Percentiles rank a stretch among this genome's conserved stretches.
Conservation (phyloP, 1,140 invertebrate species). For the Drosophila simulans region DNA sequence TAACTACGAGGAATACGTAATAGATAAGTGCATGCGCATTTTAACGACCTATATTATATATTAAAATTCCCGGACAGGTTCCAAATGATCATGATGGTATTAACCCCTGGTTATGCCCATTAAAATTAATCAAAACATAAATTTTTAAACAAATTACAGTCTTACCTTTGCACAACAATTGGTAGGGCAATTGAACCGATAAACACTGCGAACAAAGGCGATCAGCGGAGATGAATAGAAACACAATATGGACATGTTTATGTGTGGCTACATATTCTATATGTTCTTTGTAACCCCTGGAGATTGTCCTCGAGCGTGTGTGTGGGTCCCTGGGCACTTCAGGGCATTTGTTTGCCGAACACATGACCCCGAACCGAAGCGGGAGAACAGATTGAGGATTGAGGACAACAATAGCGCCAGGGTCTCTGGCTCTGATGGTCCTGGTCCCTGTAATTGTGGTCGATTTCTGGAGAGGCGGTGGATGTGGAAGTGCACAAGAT, state of each 20-base stretch:
- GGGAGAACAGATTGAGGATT: constrained; percentile 17
- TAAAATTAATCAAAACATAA: constrained; percentile 20
- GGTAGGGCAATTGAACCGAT: constrained; percentile 41
- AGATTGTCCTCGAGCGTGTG: constrained; percentile 40
- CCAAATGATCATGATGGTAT: neutral
- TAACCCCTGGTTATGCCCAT: neutral
- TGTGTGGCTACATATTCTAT: constrained; percentile 24
- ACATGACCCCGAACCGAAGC: constrained; percentile 38
- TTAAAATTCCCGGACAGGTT: neutral
- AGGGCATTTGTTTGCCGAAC: constrained; percentile 28
- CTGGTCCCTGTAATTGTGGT: constrained; percentile 58
- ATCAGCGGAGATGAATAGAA: constrained; percentile 28
- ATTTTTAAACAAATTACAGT: constrained; percentile 39
- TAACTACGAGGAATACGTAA: no score
- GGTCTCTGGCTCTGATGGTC: constrained; percentile 13
- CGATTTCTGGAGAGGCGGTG: constrained; percentile 9
- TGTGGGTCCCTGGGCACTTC: constrained; percentile 37
- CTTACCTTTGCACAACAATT: constrained; percentile 23
- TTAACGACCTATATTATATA: no score
- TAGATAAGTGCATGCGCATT: no score
- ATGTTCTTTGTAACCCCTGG: constrained; percentile 35
- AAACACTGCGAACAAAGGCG: constrained; percentile 38
- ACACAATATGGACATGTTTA: constrained; percentile 41
- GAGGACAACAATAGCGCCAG: constrained; percentile 70
- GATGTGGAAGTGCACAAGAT: constrained; percentile 16